Percentiles rank a stretch among this genome's conserved stretches.
These are phyloP conservation scores for Paradisaea rubra DNA, from an alignment of 2,113 vertebrate species.

Conservation along the genomic window DNA sequence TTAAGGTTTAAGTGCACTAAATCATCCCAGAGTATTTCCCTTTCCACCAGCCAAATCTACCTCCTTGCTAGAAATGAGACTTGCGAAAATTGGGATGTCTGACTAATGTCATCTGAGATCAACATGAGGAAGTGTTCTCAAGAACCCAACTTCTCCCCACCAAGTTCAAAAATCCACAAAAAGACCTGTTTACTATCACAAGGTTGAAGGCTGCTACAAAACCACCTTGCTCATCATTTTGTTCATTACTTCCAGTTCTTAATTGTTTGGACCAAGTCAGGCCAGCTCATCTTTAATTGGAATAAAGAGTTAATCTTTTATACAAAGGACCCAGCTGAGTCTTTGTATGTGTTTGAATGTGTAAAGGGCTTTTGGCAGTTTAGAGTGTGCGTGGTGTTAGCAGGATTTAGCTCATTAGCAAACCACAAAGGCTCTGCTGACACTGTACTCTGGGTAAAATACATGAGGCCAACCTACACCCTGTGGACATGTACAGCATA, in stretches of 20 bases:
- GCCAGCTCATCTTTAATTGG: constrained; percentile 65
- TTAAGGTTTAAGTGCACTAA: background rate
- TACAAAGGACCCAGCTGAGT: constrained; percentile 65
- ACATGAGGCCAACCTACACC: constrained; percentile 64
- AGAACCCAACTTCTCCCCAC: background rate
- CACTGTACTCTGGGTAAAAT: constrained; percentile 64
- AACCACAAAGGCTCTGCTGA: constrained; percentile 66
- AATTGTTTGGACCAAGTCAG: constrained; percentile 42
- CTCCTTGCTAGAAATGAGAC: background rate
- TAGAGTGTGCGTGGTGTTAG: constrained; percentile 61
- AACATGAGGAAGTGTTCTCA: background rate
- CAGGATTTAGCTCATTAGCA: constrained; percentile 74
- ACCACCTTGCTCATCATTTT: background rate
- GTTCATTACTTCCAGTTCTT: constrained; percentile 34
- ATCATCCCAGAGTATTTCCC: background rate
- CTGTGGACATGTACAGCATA: constrained; percentile 70
- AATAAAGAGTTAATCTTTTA: constrained; percentile 72
- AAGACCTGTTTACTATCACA: background rate
- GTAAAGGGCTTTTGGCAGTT: constrained; percentile 67
- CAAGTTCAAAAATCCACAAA: background rate
- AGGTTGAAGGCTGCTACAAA: background rate
- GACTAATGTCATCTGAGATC: background rate
- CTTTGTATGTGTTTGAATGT: constrained; percentile 57
- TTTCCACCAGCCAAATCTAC: background rate
- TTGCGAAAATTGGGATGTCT: background rate